phyloP scores from a whole-genome alignment of 2,888 invertebrate species.

The Synergus itoensis region DNA sequence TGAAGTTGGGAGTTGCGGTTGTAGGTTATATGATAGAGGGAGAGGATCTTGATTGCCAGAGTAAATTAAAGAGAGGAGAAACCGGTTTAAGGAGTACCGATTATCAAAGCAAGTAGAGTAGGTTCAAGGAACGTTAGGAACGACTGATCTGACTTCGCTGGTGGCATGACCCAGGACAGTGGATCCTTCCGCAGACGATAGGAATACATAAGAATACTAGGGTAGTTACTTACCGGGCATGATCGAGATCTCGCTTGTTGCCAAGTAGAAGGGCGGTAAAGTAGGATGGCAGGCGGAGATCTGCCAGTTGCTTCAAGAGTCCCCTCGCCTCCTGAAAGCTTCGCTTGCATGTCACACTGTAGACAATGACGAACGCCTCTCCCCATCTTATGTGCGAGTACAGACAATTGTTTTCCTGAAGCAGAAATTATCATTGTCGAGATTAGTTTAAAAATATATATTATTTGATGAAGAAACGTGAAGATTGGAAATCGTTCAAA shows the following conservation, averaged over 20 bases:
- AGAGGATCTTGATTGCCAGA: constrained; percentile 45
- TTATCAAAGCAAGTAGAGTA: constrained; percentile 41
- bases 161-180: constrained; percentile 40
- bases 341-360: constrained; percentile 87
- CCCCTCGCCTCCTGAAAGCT: constrained; percentile 88
- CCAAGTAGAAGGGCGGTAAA: constrained; percentile 88
- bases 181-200: constrained; percentile 34
- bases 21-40: constrained; percentile 43
- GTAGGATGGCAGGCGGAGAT: constrained; percentile 87
- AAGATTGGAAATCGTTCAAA: background rate
- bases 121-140: constrained; percentile 24
- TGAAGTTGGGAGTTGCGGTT: background rate
- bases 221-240: constrained; percentile 82
- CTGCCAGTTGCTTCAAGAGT: constrained; percentile 84
- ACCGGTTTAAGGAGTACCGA: constrained; percentile 30
- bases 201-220: constrained; percentile 26
- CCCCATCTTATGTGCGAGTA: constrained; percentile 90
- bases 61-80: constrained; percentile 44
- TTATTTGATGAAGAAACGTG: no score
- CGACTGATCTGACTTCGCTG: constrained; percentile 38
- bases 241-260: constrained; percentile 90
- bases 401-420: constrained; percentile 86
- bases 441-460: background rate
- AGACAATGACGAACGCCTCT: constrained; percentile 90
- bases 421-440: constrained; percentile 59